phyloP scores from a whole-genome alignment of 2,888 invertebrate genomes.

The Proisotoma minuta region DNA sequence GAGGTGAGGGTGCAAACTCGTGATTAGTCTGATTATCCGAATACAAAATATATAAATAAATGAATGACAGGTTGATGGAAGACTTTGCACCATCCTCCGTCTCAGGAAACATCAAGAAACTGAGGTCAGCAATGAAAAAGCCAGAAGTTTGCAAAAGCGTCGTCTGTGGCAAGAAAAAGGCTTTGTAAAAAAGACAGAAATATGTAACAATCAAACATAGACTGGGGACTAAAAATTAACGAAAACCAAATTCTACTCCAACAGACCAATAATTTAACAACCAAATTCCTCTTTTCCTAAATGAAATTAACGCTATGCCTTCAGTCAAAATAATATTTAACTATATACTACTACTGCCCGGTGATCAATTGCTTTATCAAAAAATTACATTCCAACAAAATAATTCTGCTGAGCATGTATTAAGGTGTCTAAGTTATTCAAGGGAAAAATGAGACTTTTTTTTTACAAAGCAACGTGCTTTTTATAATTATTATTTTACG shows the following conservation, averaged over 20 bases:
- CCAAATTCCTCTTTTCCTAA: no score
- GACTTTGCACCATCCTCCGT: constrained; percentile 47
- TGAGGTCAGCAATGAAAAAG: constrained; percentile 47
- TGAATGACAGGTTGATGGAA: constrained; percentile 43
- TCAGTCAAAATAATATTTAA: no score
- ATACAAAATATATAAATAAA: not conserved
- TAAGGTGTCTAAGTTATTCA: no score
- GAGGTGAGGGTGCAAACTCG: constrained; percentile 35
- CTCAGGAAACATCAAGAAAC: constrained; percentile 46
- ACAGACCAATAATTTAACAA: no score
- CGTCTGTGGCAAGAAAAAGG: constrained; percentile 46
- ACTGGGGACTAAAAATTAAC: constrained; percentile 5
- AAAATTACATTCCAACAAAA: no score
- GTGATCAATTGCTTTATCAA: no score
- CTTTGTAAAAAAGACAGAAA: constrained; percentile 29
- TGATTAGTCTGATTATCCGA: not conserved
- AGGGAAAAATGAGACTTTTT: no score
- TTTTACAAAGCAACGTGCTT: not conserved
- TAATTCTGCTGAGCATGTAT: no score
- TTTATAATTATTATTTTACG: not conserved
- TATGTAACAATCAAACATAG: no score
- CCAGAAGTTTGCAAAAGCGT: constrained; percentile 46
- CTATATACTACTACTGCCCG: no score
- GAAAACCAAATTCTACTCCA: not conserved
- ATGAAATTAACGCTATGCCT: no score